Percentiles rank a stretch among this genome's conserved stretches.
Evolutionary conservation across 1,140 invertebrate genomes (phyloP).

Genomic region (Steinernema feltiae): DNA sequence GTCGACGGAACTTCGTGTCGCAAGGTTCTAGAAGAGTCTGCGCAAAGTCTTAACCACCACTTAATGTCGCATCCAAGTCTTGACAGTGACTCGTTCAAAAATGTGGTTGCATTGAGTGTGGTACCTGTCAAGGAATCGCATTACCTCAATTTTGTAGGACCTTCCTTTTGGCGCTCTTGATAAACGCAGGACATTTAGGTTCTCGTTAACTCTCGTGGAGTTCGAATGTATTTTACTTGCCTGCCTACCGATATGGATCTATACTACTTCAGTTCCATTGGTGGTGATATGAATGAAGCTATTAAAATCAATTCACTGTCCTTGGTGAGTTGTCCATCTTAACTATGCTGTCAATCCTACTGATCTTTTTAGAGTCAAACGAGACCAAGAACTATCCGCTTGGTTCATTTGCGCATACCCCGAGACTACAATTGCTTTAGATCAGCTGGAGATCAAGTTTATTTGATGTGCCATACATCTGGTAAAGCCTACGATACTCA

Average conservation of each 20-base stretch:
- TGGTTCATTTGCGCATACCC: not conserved
- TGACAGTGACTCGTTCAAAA: not conserved
- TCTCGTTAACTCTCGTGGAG: not conserved
- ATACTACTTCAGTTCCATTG: not conserved
- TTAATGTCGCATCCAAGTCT: too few species aligned
- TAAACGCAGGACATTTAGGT: not conserved
- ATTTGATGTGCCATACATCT: constrained; percentile 7
- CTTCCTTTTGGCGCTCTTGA: not conserved
- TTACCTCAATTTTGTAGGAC: not conserved
- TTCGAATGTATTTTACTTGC: not conserved
- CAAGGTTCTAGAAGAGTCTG: constrained; percentile 80
- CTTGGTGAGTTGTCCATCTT: not conserved
- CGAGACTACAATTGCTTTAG: not conserved
- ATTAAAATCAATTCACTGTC: not conserved
- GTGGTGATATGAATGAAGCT: not conserved
- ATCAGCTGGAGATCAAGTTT: not conserved
- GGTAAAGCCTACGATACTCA: not conserved
- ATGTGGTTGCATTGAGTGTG: not conserved
- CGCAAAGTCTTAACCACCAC: too few species aligned
- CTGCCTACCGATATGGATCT: not conserved
- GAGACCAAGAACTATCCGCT: not conserved
- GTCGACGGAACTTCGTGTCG: constrained; percentile 58
- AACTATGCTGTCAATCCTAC: not conserved
- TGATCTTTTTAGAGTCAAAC: not conserved
- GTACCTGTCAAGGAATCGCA: not conserved